Evolutionary conservation across 2,113 vertebrate species (phyloP).

Genomic region (Nibea albiflora): DNA sequence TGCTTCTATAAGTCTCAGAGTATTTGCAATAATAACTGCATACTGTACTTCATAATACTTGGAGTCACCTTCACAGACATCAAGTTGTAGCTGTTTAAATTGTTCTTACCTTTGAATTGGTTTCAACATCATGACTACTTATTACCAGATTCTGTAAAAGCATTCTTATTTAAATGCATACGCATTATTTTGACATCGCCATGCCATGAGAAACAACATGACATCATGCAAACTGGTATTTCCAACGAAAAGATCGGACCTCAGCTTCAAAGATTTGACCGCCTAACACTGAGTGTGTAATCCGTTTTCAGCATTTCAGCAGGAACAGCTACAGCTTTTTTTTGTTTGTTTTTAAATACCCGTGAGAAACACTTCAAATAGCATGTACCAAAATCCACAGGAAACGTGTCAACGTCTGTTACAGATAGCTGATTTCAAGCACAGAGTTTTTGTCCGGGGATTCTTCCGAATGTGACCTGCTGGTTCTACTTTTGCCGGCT

Average conservation of each 20-base stretch:
- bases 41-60: background rate
- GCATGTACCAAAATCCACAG: background rate
- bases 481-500: constrained; percentile 24
- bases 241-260: background rate
- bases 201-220: background rate
- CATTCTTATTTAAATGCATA: no score
- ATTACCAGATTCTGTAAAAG: no score
- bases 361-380: background rate
- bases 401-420: constrained; percentile 29
- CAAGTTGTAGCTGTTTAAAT: background rate
- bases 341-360: no score
- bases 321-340: background rate
- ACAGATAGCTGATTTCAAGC: constrained; percentile 88
- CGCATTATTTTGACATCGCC: background rate
- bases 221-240: background rate
- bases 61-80: background rate
- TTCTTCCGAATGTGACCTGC: constrained; percentile 57
- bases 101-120: background rate
- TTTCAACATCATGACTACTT: no score
- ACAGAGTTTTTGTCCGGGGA: constrained; percentile 71
- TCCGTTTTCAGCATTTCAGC: no score
- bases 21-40: background rate
- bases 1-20: background rate
- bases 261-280: background rate
- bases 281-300: background rate